phyloP scores from a whole-genome alignment of 2,113 vertebrate genomes.

The Acinonyx jubatus region DNA sequence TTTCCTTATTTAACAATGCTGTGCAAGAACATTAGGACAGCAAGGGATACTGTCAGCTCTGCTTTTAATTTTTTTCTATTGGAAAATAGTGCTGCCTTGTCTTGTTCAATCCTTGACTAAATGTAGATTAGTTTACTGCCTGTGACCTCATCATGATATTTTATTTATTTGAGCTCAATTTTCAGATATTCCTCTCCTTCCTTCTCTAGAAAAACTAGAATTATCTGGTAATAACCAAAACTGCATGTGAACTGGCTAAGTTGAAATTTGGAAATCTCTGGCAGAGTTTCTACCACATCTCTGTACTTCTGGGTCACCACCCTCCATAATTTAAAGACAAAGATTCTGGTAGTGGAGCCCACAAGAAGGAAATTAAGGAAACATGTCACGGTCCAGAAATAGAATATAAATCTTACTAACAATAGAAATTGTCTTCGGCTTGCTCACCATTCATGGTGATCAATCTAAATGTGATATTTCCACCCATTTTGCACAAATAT shows the following conservation, averaged over 20 bases:
- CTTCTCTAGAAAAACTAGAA: not conserved
- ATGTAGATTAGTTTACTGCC: not conserved
- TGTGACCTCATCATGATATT: not conserved
- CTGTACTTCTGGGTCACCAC: not conserved
- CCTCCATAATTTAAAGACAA: not conserved
- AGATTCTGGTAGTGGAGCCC: not conserved
- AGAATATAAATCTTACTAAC: not conserved
- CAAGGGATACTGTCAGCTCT: not conserved
- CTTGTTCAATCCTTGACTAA: not conserved
- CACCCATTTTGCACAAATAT: not conserved
- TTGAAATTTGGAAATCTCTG: not conserved
- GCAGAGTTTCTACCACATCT: not conserved
- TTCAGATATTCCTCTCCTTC: not conserved
- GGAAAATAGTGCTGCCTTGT: not conserved
- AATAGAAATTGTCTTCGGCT: not conserved
- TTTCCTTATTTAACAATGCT: not conserved
- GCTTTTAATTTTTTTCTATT: conserved; percentile 9
- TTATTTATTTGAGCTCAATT: not conserved
- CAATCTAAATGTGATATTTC: not conserved
- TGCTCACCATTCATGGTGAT: not conserved
- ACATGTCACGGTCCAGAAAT: not conserved
- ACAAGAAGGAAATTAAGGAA: not conserved
- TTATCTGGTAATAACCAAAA: not conserved
- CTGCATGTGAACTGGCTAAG: not conserved
- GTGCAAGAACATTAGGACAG: not conserved